Base-by-base conservation (phyloP, 2,888 invertebrate species). In the Imbricaverruca yamaguchii region DNA sequence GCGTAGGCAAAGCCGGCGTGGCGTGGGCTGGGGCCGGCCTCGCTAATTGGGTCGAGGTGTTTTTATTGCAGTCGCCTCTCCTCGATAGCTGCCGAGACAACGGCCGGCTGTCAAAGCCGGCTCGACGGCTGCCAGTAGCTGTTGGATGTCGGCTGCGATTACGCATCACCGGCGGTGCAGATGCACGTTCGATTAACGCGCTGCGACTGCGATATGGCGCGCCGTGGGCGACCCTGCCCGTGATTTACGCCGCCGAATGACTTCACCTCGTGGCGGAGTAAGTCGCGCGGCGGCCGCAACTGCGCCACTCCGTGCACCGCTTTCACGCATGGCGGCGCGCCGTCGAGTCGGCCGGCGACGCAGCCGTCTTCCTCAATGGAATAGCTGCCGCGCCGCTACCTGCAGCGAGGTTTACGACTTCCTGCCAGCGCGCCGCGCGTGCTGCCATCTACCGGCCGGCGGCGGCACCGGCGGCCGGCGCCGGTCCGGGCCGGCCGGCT, bases 281-380 rank as follows among this genome's bases (percentile, higher is more conserved):
- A 39, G 4, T 39, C 39, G 39, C 39, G 39, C 39, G 39, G 2
- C 39, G 39, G 1, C 39, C 39, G 39, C 39, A 39, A 39, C 39
- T 39, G 39, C 39, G 39, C 39, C 39, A 39, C 39, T 39, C 39
- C 69, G 69, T 39, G 69, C 13, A 39, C 69, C 15, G 69, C 25
- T 69, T 69, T 69, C 69, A 69, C 69, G 69, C 39, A 39, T 69
- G 69, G 69, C 25, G 39, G 67, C 23, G 67, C 67, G 12, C 11
- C 21, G n/a, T 8, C n/a, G 63, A 21, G 39, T 1, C 39, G 39
- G 39, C 39, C 39, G 39, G n/a, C n/a, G 23, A 3, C 67, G 3
- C 12, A 23, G 8, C 69, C 63, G 39, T 69, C 69, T 69, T 69
- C 25, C 25, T 69, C 39, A 69, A 69, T 69, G 69, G 69, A 39